Percentiles rank a stretch among this genome's conserved stretches.
Evolutionary conservation across 2,888 invertebrate species (phyloP).

Genomic region (Drosophila mimetica): DNA sequence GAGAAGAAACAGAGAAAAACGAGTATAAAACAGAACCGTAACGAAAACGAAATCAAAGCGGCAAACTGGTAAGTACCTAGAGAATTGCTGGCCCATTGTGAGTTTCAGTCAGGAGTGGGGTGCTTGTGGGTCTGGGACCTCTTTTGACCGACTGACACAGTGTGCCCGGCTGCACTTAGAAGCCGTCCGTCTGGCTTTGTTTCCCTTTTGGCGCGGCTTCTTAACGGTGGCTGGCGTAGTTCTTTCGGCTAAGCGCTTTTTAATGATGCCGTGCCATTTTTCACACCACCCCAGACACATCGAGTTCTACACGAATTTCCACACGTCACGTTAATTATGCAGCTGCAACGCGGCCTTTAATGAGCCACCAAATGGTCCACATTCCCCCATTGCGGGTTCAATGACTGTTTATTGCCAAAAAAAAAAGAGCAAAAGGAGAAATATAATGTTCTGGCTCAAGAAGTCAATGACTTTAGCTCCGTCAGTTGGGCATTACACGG

Average conservation of each 20-base stretch:
- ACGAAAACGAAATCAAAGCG: conserved; percentile 76
- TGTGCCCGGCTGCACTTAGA: conserved; percentile 34
- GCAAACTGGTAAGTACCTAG: conserved; percentile 45
- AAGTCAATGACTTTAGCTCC: conserved; percentile 57
- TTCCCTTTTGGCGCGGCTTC: conserved; percentile 21
- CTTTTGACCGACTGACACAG: conserved; percentile 78
- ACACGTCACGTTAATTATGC: conserved; percentile 56
- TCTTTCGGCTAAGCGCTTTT: conserved; percentile 67
- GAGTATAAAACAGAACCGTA: conserved; percentile 55
- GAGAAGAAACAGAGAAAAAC: no score
- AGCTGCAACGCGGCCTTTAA: conserved; percentile 65
- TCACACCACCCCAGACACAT: conserved; percentile 58
- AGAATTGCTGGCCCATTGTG: conserved; percentile 27
- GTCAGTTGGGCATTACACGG: conserved; percentile 1
- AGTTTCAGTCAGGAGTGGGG: conserved; percentile 2
- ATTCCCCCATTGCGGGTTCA: conserved; percentile 54
- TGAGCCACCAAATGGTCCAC: conserved; percentile 59
- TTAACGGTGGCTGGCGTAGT: conserved; percentile 64
- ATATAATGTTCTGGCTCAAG: conserved; percentile 21
- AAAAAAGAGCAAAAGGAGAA: conserved; percentile 6
- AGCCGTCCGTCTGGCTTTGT: conserved; percentile 23
- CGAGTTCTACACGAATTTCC: conserved; percentile 62
- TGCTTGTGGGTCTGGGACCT: conserved; percentile 12
- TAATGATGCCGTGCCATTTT: conserved; percentile 75
- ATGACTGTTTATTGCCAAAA: conserved; percentile 50